Conservation (phyloP, 2,888 invertebrate species). For the Rhagonycha lutea region DNA sequence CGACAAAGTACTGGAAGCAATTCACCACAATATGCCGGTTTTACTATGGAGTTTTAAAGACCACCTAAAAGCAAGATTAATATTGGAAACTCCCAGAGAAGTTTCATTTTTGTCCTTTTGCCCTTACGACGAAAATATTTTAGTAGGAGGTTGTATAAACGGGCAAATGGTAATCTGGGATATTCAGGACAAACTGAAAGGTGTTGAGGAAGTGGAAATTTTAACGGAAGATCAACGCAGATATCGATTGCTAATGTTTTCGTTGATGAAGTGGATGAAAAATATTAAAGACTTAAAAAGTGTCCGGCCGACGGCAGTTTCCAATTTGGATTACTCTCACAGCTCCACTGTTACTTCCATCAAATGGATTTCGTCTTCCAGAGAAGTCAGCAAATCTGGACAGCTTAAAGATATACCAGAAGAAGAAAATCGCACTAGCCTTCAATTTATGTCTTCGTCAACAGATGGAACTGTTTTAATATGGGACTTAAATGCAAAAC, state of each 20-base stretch:
- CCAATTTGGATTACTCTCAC: constrained; percentile 66
- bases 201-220: constrained; percentile 64
- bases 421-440: constrained; percentile 51
- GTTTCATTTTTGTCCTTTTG: constrained; percentile 69
- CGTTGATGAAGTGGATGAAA: constrained; percentile 72
- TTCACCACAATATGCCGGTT: constrained; percentile 67
- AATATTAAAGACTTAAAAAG: constrained; percentile 61
- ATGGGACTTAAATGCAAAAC: constrained; percentile 68
- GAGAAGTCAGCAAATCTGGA: constrained; percentile 64
- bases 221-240: constrained; percentile 66
- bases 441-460: constrained; percentile 68
- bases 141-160: constrained; percentile 73
- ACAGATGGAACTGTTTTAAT: constrained; percentile 71
- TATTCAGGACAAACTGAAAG: constrained; percentile 63
- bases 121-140: constrained; percentile 68
- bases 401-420: constrained; percentile 53
- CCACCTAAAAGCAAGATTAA: constrained; percentile 69
- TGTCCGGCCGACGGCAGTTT: constrained; percentile 64
- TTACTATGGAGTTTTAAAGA: constrained; percentile 77
- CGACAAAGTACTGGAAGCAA: constrained; percentile 53
- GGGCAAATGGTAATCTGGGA: constrained; percentile 77
- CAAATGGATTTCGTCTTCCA: constrained; percentile 69
- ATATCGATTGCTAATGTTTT: constrained; percentile 64
- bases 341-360: constrained; percentile 66
- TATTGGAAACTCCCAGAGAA: constrained; percentile 69